Percentiles rank a stretch among this genome's conserved stretches.
Conservation (phyloP, 1,140 invertebrate species). For the Halesus radiatus region DNA sequence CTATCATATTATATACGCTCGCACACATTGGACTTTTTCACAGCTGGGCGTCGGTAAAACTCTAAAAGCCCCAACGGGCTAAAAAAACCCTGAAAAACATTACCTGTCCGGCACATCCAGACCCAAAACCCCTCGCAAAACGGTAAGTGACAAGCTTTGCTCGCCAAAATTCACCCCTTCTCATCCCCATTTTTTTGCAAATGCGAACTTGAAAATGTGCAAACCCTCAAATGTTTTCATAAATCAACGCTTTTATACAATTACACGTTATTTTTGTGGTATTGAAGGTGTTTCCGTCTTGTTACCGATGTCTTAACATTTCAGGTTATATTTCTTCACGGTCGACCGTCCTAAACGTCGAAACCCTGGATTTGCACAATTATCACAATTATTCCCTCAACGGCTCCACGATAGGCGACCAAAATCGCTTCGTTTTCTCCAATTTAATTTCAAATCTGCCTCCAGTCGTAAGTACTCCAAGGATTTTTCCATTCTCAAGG, state of each 20-base stretch:
- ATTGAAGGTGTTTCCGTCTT: background rate
- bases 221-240: slow-evolving; percentile 24
- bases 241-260: background rate
- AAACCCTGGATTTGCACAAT: slow-evolving; percentile 42
- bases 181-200: slow-evolving; percentile 35
- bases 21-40: slow-evolving; percentile 45
- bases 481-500: slow-evolving; percentile 22
- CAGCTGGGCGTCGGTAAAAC: slow-evolving; percentile 49
- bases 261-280: background rate
- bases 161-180: slow-evolving; percentile 28
- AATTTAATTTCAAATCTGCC: slow-evolving; percentile 71
- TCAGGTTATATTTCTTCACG: slow-evolving; percentile 45
- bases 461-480: slow-evolving; percentile 65
- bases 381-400: slow-evolving; percentile 56
- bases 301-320: slow-evolving; percentile 22
- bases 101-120: background rate
- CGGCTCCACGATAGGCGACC: slow-evolving; percentile 71
- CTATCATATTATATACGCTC: slow-evolving; percentile 34
- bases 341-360: slow-evolving; percentile 29
- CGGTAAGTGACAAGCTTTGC: slow-evolving; percentile 34
- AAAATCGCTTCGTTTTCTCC: slow-evolving; percentile 69
- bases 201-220: slow-evolving; percentile 36
- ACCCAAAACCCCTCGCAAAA: slow-evolving; percentile 2
- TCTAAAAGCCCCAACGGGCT: slow-evolving; percentile 35
- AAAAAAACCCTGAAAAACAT: slow-evolving; percentile 22